phyloP scores from a whole-genome alignment of 2,888 invertebrate species.

The Eupithecia pulchellata region DNA sequence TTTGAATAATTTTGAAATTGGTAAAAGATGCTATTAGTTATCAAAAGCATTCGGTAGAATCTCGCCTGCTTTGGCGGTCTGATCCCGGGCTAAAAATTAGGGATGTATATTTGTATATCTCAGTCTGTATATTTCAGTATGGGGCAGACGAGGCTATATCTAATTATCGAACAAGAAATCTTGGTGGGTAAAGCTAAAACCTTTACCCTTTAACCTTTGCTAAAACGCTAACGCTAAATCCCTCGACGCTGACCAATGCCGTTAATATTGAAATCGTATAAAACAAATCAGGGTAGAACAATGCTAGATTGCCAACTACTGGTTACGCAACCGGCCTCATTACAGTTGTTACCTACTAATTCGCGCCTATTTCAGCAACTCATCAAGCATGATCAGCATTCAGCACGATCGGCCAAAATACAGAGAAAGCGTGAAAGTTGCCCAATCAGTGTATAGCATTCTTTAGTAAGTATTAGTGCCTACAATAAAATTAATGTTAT shows the following conservation, averaged over 20 bases:
- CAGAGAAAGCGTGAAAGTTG: slow-evolving; percentile 29
- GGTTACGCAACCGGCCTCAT: slow-evolving; percentile 24
- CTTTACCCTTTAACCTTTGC: no score
- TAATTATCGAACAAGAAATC: neutral
- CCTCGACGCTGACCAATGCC: neutral
- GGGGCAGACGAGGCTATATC: neutral
- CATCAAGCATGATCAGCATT: slow-evolving; percentile 27
- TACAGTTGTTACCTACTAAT: slow-evolving; percentile 17
- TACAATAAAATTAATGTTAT: neutral
- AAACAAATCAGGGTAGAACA: slow-evolving; percentile 16
- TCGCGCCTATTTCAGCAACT: slow-evolving; percentile 30
- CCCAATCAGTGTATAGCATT: slow-evolving; percentile 11
- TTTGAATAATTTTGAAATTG: neutral
- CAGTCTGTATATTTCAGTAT: neutral
- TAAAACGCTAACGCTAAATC: no score
- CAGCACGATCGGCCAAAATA: slow-evolving; percentile 10
- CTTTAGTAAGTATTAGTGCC: neutral
- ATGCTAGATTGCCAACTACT: slow-evolving; percentile 16
- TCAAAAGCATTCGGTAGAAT: neutral
- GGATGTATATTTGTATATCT: neutral
- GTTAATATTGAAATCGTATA: neutral
- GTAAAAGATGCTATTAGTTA: neutral
- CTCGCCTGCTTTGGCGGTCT: neutral
- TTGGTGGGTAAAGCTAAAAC: neutral
- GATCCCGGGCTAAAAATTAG: neutral